These are phyloP conservation scores for Lagopus leucura DNA, from an alignment of 2,113 vertebrate species.

Conservation along the genomic window DNA sequence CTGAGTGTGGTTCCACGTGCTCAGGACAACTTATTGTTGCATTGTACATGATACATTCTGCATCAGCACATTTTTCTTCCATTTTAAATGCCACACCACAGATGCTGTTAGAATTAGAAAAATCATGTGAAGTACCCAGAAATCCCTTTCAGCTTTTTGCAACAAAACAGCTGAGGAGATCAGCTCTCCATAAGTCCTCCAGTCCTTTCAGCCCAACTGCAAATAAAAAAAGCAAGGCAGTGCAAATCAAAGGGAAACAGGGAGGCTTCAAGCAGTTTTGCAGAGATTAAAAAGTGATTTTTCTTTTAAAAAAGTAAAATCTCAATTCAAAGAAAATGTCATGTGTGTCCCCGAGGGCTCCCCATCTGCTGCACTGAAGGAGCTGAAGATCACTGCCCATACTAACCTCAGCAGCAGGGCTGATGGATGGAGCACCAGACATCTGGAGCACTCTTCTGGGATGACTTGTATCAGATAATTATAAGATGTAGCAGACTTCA, in stretches of 20 bases:
- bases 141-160: background rate
- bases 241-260: background rate
- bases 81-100: background rate
- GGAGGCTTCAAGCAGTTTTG: background rate
- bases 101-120: background rate
- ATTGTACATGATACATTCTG: background rate
- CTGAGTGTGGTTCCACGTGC: background rate
- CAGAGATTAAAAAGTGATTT: background rate
- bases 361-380: background rate
- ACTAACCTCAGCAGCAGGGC: background rate
- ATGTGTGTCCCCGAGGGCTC: background rate
- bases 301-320: background rate
- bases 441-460: background rate
- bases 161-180: background rate
- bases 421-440: background rate
- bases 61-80: background rate
- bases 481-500: background rate
- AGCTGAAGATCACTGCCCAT: background rate
- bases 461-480: constrained; percentile 7
- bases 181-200: background rate
- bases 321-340: background rate
- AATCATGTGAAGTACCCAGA: background rate
- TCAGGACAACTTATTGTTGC: background rate
- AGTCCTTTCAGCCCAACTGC: background rate
- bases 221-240: background rate